These are phyloP conservation scores for Boloria euphrosyne DNA, from an alignment of 2,888 invertebrate species.

Conservation along the genomic window DNA sequence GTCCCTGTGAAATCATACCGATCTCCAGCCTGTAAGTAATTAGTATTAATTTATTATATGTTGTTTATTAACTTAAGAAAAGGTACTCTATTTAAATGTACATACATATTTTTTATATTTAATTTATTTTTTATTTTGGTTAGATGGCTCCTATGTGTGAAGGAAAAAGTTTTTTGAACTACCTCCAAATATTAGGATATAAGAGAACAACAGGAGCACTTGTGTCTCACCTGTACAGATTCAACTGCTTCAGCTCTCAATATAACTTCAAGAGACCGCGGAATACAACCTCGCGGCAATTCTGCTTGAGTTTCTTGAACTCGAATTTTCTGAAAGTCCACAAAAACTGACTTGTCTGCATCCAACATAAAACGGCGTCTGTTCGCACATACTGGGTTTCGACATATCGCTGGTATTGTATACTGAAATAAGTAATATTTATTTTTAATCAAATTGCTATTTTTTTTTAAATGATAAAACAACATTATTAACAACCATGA, in stretches of 20 bases:
- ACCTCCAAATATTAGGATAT: no score
- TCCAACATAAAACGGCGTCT: constrained; percentile 94
- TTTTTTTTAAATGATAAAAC: no score
- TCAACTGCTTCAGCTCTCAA: constrained; percentile 98
- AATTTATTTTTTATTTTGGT: no score
- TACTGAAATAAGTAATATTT: constrained; percentile 79
- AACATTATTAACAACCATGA: background rate
- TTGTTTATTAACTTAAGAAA: background rate
- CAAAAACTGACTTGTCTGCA: constrained; percentile 95
- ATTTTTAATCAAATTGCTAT: no score
- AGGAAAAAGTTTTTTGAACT: no score
- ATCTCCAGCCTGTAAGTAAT: constrained; percentile 83
- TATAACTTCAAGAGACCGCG: constrained; percentile 96
- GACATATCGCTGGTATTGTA: constrained; percentile 96
- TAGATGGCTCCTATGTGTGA: no score
- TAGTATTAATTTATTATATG: background rate
- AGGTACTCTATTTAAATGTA: background rate
- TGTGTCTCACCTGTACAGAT: constrained; percentile 89
- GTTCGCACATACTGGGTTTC: constrained; percentile 97
- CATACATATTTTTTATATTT: no score
- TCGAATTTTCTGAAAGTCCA: constrained; percentile 98
- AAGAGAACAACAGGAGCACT: no score
- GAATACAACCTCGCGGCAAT: constrained; percentile 97
- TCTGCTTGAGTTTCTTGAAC: constrained; percentile 99
- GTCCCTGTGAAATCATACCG: constrained; percentile 97